Base-by-base conservation (phyloP, 2,113 vertebrate species). In the Colistium nudipinnis region DNA sequence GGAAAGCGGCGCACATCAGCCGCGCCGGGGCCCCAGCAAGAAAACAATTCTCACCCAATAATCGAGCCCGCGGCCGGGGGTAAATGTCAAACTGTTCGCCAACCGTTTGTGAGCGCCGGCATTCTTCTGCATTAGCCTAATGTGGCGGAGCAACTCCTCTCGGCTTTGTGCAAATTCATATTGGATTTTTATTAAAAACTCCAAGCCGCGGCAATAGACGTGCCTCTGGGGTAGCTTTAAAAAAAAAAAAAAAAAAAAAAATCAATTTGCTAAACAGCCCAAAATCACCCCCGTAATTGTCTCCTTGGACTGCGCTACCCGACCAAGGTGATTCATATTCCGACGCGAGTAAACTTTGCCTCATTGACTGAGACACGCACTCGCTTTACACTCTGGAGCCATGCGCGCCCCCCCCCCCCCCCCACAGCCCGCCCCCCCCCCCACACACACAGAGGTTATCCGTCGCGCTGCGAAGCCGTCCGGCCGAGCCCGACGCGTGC, bases 121-220 rank as follows among this genome's bases (percentile, higher is more conserved):
- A 78, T 83, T 86, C 83, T 81, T 80, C 80, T 89, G 87, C 80
- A 90, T 90, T 90, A 88, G 87, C 82, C 69, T 88, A 84, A 89
- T 90, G 76, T 77, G 74, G 61, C 45, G 27, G 67, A 88, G 76
- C 78, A 79, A 61, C 78, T 88, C 87, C 87, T 88, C 70, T 83
- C 43, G 62, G 83, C 82, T 82, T 90, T 87, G 84, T 86, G 79
- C 76, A 89, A 87, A 86, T 90, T 87, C 77, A 88, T 88, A 90
- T 89, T 90, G 88, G 79, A 90, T 91, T 90, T 89, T 91, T 92
- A 91, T 91, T 92, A 88, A 88, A n/a, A 90, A 88, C 81, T 83
- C 83, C 79, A 85, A 82, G 76, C 82, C 74, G 73, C 76, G 70
- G 87, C 90, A 89, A 91, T 90, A 80, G 87, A 87, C 79, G 66